These are phyloP conservation scores for Mus minutoides DNA, from an alignment of 2,797 vertebrate genomes.

Conservation along the genomic window DNA sequence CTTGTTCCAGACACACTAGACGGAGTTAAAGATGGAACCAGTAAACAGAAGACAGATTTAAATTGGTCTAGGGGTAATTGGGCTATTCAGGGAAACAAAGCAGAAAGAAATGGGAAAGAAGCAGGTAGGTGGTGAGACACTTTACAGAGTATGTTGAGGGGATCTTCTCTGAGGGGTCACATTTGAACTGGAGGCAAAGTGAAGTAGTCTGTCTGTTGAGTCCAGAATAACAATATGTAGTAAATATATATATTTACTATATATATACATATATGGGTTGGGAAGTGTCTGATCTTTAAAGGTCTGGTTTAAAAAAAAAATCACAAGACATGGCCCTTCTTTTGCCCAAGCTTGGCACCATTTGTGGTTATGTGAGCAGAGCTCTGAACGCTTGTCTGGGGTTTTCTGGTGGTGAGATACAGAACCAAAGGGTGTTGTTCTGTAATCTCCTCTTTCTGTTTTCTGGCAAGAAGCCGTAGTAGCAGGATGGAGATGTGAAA, in stretches of 20 bases:
- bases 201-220: not conserved
- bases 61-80: not conserved
- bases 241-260: not conserved
- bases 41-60: not conserved
- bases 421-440: not conserved
- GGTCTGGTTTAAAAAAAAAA: not conserved
- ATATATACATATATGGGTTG: not conserved
- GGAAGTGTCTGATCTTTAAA: not conserved
- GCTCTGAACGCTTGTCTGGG: not conserved
- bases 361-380: not conserved
- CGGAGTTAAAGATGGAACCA: not conserved
- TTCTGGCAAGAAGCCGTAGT: constrained; percentile 22
- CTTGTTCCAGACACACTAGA: not conserved
- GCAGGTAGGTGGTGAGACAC: not conserved
- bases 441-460: not conserved
- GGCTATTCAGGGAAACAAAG: not conserved
- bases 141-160: not conserved
- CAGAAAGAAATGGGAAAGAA: not conserved
- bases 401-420: not conserved
- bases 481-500: not conserved
- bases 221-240: not conserved
- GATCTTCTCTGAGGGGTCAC: not conserved
- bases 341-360: not conserved
- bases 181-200: constrained; percentile 27
- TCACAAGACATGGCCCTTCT: not conserved